Percentiles rank a stretch among this genome's conserved stretches.
Conservation (phyloP, 2,113 vertebrate species). For the Herpetotheres cachinnans region DNA sequence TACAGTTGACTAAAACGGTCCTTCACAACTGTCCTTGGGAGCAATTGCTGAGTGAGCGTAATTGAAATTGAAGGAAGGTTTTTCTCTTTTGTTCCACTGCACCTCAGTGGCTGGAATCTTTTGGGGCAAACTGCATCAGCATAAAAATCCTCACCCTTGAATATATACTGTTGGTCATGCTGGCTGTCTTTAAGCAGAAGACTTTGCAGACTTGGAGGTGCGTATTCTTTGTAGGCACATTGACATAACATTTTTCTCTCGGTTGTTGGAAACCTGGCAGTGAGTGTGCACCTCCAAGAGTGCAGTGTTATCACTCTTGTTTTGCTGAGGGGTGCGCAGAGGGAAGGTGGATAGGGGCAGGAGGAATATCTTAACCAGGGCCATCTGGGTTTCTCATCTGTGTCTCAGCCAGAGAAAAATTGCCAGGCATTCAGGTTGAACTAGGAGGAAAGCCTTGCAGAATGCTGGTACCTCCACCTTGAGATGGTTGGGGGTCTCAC, state of each 20-base stretch:
- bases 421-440: not conserved
- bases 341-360: not conserved
- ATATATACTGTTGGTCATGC: not conserved
- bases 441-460: not conserved
- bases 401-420: not conserved
- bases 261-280: not conserved
- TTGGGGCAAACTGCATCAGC: not conserved
- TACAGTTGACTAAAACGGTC: not conserved
- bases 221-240: not conserved
- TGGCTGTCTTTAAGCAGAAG: not conserved
- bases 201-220: not conserved
- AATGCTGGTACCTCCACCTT: fast-evolving
- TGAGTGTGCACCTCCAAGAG: not conserved
- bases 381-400: not conserved
- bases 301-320: not conserved
- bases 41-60: not conserved
- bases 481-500: not conserved
- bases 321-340: not conserved
- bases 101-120: not conserved
- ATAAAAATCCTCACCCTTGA: not conserved
- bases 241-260: not conserved
- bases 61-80: not conserved
- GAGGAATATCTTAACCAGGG: not conserved
- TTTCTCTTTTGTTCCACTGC: not conserved
- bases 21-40: not conserved